phyloP scores from a whole-genome alignment of 1,140 invertebrate species.

The Magallana gigas region DNA sequence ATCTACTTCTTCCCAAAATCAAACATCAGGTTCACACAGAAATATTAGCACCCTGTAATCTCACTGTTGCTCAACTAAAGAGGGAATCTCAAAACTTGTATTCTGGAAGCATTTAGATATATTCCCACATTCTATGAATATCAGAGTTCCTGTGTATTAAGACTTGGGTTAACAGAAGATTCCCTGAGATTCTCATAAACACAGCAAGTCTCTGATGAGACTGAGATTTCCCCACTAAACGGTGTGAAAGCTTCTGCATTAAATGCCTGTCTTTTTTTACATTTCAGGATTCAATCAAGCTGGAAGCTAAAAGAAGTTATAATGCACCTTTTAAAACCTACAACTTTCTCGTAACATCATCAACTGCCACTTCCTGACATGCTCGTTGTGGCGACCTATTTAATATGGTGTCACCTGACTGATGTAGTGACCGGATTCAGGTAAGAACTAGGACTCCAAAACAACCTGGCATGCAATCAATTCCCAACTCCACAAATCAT shows the following conservation, averaged over 20 bases:
- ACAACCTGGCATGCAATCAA: conserved; percentile 9
- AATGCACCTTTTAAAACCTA: no score
- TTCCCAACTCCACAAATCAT: not conserved
- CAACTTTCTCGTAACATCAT: no score
- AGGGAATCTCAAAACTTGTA: not conserved
- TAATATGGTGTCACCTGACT: not conserved
- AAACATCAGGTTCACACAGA: no score
- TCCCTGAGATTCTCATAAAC: not conserved
- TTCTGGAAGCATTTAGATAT: not conserved
- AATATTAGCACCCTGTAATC: no score
- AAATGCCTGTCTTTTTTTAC: not conserved
- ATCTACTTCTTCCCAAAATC: no score
- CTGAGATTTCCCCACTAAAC: not conserved
- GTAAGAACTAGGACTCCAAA: not conserved
- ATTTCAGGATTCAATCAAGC: not conserved
- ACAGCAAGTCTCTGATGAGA: conserved; percentile 18
- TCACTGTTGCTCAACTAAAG: no score
- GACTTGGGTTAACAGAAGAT: not conserved
- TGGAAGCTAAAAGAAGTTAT: not conserved
- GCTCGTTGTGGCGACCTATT: no score
- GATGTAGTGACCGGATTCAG: not conserved
- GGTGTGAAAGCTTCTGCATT: not conserved
- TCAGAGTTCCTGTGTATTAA: not conserved
- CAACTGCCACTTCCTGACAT: no score
- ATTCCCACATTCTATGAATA: not conserved